Conservation (phyloP, 2,797 vertebrate species). For the Sebastiscus albofasciatus region DNA sequence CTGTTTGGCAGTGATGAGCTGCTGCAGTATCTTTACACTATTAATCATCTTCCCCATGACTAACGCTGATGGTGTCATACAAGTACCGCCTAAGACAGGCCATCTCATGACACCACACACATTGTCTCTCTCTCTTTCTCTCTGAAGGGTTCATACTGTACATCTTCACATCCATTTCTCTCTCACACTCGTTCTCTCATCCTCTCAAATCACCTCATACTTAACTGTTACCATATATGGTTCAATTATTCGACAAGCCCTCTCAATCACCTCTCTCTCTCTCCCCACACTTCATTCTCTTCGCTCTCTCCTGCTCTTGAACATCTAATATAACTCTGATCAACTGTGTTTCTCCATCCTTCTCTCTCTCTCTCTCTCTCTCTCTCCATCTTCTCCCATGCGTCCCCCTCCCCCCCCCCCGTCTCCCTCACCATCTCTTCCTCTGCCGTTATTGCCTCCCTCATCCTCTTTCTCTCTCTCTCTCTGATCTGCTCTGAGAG, state of each 20-base stretch:
- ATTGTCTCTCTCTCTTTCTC: background rate
- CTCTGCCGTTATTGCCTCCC: conserved; percentile 58
- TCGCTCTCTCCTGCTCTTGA: conserved; percentile 47
- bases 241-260: conserved; percentile 68
- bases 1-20: conserved; percentile 53
- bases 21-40: conserved; percentile 66
- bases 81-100: conserved; percentile 57
- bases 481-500: conserved; percentile 76
- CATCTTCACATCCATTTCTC: conserved; percentile 69
- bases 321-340: conserved; percentile 69
- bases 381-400: conserved; percentile 33
- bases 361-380: conserved; percentile 28
- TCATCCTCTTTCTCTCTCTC: conserved; percentile 50
- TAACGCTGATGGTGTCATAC: conserved; percentile 69
- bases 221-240: conserved; percentile 73
- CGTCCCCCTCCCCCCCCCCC: conserved; percentile 1
- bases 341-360: conserved; percentile 47
- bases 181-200: conserved; percentile 63
- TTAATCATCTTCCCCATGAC: conserved; percentile 73
- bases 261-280: conserved; percentile 52
- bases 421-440: conserved; percentile 39
- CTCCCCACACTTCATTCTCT: conserved; percentile 26
- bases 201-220: conserved; percentile 64
- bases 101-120: conserved; percentile 55
- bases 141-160: conserved; percentile 51